Evolutionary conservation across 2,888 invertebrate genomes (phyloP).

Genomic region (Ecliptopera silaceata): DNA sequence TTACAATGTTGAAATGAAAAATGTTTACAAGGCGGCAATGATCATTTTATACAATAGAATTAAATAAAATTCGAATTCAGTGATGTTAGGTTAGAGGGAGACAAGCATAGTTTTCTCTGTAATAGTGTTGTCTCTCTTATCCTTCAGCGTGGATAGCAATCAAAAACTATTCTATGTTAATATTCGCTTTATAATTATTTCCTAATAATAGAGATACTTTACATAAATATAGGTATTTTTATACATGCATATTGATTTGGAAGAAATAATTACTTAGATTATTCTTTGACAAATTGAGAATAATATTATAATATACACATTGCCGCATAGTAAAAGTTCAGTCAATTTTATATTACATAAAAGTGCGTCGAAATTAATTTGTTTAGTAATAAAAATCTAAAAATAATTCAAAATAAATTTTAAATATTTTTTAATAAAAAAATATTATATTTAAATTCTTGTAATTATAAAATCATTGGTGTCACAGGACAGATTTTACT

Average conservation of each 20-base stretch:
- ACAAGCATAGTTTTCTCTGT: not conserved
- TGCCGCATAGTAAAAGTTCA: conserved; percentile 30
- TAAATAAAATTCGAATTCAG: no score
- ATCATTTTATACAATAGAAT: not conserved
- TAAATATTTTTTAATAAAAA: no score
- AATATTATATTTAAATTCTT: conserved; percentile 8
- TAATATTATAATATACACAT: not conserved
- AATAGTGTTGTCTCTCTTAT: not conserved
- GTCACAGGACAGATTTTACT: conserved; percentile 14
- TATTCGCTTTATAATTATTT: no score
- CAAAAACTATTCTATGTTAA: no score
- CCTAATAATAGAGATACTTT: no score
- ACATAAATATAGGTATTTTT: no score
- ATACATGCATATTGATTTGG: no score
- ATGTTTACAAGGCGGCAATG: conserved; percentile 35
- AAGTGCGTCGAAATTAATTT: conserved; percentile 32
- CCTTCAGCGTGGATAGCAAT: not conserved
- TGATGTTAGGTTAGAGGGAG: not conserved
- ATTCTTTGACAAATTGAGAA: not conserved
- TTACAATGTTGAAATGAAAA: conserved; percentile 41
- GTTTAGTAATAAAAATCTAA: conserved; percentile 3
- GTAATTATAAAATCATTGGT: conserved; percentile 1
- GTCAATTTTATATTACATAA: conserved; percentile 31
- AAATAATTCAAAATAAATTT: no score
- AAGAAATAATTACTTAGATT: not conserved